Percentiles rank a stretch among this genome's conserved stretches.
These are phyloP conservation scores for Drosophila gaucha DNA, from an alignment of 2,888 invertebrate species.

Conservation along the genomic window DNA sequence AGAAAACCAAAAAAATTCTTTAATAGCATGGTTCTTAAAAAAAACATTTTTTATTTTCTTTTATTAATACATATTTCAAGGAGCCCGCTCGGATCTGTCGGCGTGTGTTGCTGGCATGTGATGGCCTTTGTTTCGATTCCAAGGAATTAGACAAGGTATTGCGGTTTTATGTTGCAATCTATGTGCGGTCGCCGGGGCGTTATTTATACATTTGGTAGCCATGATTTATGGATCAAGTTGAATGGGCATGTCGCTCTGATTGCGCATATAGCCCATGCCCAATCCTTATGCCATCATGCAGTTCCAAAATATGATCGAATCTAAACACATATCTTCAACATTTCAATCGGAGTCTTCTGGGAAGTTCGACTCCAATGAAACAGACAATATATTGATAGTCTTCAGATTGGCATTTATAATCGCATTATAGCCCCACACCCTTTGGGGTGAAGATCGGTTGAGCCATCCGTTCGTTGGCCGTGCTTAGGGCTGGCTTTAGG, in stretches of 20 bases:
- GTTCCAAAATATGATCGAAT: constrained; percentile 22
- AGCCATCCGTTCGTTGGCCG: constrained; percentile 19
- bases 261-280: neutral
- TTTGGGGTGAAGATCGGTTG: constrained; percentile 35
- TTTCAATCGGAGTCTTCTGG: constrained; percentile 41
- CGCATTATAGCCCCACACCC: constrained; percentile 60
- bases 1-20: constrained; percentile 40
- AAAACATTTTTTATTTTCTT: constrained; percentile 23
- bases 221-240: constrained; percentile 62
- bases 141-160: constrained; percentile 59
- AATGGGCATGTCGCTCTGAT: constrained; percentile 34
- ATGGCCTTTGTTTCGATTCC: constrained; percentile 66
- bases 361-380: constrained; percentile 27
- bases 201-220: constrained; percentile 50
- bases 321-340: constrained; percentile 2
- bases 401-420: constrained; percentile 31
- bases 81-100: constrained; percentile 29
- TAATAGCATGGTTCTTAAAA: constrained; percentile 49
- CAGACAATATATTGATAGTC: constrained; percentile 4
- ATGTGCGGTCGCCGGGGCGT: constrained; percentile 54
- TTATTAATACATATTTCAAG: constrained; percentile 59
- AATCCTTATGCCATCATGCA: constrained; percentile 30
- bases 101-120: constrained; percentile 8
- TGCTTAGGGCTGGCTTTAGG: constrained; percentile 28
- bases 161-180: constrained; percentile 56